Evolutionary conservation across 2,797 vertebrate species (phyloP), one percentile per base, ranked within the genome.

Genomic region (Chaetodon trifasciatus): DNA sequence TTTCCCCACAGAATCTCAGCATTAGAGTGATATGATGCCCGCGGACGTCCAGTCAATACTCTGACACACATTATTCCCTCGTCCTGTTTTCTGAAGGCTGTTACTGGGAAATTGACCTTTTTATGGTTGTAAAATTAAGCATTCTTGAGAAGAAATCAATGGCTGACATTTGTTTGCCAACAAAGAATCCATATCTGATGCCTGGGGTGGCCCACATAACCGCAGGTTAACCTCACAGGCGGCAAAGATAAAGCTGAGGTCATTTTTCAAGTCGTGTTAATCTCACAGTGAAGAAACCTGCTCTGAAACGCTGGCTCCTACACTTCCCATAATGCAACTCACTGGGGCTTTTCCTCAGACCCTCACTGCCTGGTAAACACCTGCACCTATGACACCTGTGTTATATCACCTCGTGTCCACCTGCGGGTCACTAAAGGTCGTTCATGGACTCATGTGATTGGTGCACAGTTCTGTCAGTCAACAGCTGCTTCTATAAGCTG

Each of bases 131-230:
- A 19, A 74, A 76, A 44, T 23, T 24, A 77, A 69, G 70, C 50
- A 61, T 81, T 79, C 76, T 28, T 72, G 58, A 58, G 69, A 23
- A 55, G 12, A 71, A 81, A 80, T 84, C 76, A 15, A 80, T 78
- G 56, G 39, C 13, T 81, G 83, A 47, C 71, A 72, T 80, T 83
- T 78, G 81, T 76, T 73, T 44, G 13, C n/a, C 62, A 63, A 63
- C 39, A 24, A 4, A 49, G 28, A 55, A 65, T 84, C 76, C 7
- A 75, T 71, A 40, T 46, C 19, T 40, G 74, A 78, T 52, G 17
- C 46, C 52, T 6, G 15, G 15, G 49, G 19, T 9, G 32, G 28
- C 6, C 39, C 15, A 24, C 11, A 77, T 57, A 32, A 62, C 28
- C 0, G 9, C 8, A 58, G 57, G 49, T 57, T 4, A 60, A 55